Base-by-base conservation (phyloP, 2,888 invertebrate species). In the Helicoverpa assulta region DNA sequence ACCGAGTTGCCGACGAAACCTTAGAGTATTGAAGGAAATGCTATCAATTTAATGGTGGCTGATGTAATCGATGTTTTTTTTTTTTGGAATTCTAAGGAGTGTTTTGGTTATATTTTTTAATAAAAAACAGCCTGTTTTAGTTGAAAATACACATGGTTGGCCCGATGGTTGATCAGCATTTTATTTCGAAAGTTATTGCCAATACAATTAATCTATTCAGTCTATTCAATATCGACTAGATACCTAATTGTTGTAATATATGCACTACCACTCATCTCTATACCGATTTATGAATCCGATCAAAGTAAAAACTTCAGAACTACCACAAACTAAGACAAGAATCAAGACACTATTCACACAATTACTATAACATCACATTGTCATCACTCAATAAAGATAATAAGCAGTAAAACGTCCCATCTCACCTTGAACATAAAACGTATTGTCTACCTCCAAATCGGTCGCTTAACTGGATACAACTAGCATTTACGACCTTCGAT, bases 401-500 rank as follows among this genome's bases (percentile, higher is more conserved):
- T 73, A 82, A 76, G 59, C 47, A 67, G 55, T 57, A 51, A 63
- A 70, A 43, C 56, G 29, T 60, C 60, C 57, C 53, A 43, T 29
- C 37, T 73, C 73, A 63, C 70, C 62, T 56, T 68, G 26, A 51
- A 64, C 67, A 81, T 76, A 79, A 81, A 81, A 66, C 54, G 61
- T 78, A 76, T 81, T 81, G 84, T 82, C 76, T 76, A 81, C 84
- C 61, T 69, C 60, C 69, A 65, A 73, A 84, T 84, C 73, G 75
- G 75, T 62, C 73, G 40, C 73, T 80, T 80, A 83, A 77, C 82
- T 65, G 65, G 67, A 76, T 65, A 73, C 72, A 67, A 70, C 66
- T 63, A 59, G 40, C 63, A 21, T 83, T 83, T 78, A 82, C 75
- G 78, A 80, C 58, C 53, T 29, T 53, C 64, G 63, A 71, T 74